phyloP scores from a whole-genome alignment of 2,888 invertebrate genomes.

The Caenorhabditis sulstoni region DNA sequence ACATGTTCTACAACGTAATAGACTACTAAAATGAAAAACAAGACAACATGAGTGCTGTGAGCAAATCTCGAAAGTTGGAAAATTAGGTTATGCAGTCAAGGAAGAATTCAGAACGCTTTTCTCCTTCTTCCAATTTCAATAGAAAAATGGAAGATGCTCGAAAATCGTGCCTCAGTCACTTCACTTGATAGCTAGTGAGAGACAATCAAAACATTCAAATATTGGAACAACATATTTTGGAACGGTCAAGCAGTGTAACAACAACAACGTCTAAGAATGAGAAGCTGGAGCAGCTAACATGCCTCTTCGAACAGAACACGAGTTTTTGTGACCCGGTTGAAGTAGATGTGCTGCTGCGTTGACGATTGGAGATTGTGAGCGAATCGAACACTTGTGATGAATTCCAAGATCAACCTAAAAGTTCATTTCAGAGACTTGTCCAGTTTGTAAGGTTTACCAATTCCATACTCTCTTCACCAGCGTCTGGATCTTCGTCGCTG shows the following conservation, averaged over 20 bases:
- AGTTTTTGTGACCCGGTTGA: slow-evolving; percentile 61
- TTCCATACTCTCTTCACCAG: slow-evolving; percentile 71
- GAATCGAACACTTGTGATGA: slow-evolving; percentile 65
- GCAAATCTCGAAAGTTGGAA: too few species aligned
- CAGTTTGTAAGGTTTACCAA: slow-evolving; percentile 61
- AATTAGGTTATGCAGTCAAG: too few species aligned
- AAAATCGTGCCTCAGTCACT: too few species aligned
- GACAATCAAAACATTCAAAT: too few species aligned
- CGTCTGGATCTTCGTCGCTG: slow-evolving; percentile 70
- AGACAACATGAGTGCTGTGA: too few species aligned
- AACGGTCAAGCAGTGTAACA: neutral
- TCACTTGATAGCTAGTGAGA: too few species aligned
- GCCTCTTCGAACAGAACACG: slow-evolving; percentile 64
- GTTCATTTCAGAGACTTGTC: neutral
- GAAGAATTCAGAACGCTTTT: too few species aligned
- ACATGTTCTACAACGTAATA: too few species aligned
- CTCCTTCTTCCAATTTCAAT: too few species aligned
- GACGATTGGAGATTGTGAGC: slow-evolving; percentile 64
- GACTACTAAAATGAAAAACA: too few species aligned
- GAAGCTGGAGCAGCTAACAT: slow-evolving; percentile 56
- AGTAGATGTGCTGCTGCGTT: slow-evolving; percentile 39
- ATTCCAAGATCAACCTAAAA: slow-evolving; percentile 68
- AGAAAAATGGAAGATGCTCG: too few species aligned
- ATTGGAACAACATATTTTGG: neutral
- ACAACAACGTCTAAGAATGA: slow-evolving; percentile 44